Base-by-base conservation (phyloP, 2,113 vertebrate genomes). In the Perognathus longimembris region DNA sequence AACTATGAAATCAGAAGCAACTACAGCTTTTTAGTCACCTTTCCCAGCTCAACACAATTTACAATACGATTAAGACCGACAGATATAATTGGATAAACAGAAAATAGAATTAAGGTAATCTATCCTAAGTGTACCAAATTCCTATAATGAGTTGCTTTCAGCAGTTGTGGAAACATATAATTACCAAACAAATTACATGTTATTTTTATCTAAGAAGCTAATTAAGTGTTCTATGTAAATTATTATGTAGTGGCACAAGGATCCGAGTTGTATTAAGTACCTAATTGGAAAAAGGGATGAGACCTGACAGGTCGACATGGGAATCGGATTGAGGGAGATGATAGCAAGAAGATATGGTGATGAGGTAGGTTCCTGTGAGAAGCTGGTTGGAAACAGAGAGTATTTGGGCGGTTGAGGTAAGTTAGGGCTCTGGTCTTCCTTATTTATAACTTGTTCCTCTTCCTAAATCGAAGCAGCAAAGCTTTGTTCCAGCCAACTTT, bases 81-180 rank as follows among this genome's bases (percentile, higher is more conserved):
- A 88, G 93, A 96, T 94, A 89, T 95, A 98, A 97, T 95, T 97
- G 94, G 95, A 96, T 97, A 97, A 97, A 97, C 90, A 97, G 96
- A 96, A 98, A 98, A 97, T 82, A 97, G 89, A 98, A 98, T 97
- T 98, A 97, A 98, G 96, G 96, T 97, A 96, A 97, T 98, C 93
- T 97, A 93, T 97, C 97, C 85, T 95, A 96, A 97, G 97, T 85
- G 89, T 4, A 57, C 36, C 66, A 95, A 95, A 95, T 97, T 97
- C 77, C 91, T 97, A 75, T 97, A 97, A 97, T 96, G 97, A 98
- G 89, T 97, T 97, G 93, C 96, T 98, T 97, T 97, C 92, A 97
- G 95, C 90, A 94, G 90, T 96, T 97, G 95, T 90, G 97, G 97
- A 96, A 97, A 98, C 96, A 98, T 96, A 94, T 97, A 98, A 98